phyloP scores from a whole-genome alignment of 2,797 vertebrate genomes.

The Falco berigora region DNA sequence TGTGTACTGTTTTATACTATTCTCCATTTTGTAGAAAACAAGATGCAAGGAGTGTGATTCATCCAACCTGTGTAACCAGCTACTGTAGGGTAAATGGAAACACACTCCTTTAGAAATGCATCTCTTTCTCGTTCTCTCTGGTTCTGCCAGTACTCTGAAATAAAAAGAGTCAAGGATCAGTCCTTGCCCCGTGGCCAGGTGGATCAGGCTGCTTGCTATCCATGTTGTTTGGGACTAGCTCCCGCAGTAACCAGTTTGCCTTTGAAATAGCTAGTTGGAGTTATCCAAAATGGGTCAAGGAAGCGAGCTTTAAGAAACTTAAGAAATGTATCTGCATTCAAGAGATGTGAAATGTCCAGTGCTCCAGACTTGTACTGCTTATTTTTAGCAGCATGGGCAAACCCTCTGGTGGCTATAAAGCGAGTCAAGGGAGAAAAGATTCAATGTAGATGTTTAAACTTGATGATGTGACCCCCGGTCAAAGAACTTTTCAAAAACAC shows the following conservation, averaged over 20 bases:
- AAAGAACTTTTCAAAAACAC: neutral
- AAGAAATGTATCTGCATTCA: neutral
- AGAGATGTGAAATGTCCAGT: neutral
- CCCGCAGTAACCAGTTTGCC: neutral
- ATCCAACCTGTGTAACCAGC: neutral
- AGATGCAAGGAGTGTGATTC: neutral
- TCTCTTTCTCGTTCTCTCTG: neutral
- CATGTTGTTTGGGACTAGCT: neutral
- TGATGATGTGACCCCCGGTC: neutral
- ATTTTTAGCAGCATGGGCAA: neutral
- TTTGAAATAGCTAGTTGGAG: neutral
- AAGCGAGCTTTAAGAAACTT: neutral
- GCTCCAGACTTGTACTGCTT: neutral
- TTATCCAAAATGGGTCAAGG: neutral
- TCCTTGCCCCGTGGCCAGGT: fast-evolving
- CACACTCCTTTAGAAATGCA: neutral
- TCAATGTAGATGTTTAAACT: neutral
- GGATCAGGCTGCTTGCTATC: neutral
- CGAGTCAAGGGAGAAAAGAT: neutral
- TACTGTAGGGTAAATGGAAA: neutral
- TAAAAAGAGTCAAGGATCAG: neutral
- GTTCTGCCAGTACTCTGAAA: neutral
- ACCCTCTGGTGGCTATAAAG: neutral
- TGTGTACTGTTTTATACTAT: neutral
- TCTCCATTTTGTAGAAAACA: neutral